Percentiles rank a stretch among this genome's conserved stretches.
phyloP scores from a whole-genome alignment of 2,113 vertebrate species.

The Scartelaos histophorus region DNA sequence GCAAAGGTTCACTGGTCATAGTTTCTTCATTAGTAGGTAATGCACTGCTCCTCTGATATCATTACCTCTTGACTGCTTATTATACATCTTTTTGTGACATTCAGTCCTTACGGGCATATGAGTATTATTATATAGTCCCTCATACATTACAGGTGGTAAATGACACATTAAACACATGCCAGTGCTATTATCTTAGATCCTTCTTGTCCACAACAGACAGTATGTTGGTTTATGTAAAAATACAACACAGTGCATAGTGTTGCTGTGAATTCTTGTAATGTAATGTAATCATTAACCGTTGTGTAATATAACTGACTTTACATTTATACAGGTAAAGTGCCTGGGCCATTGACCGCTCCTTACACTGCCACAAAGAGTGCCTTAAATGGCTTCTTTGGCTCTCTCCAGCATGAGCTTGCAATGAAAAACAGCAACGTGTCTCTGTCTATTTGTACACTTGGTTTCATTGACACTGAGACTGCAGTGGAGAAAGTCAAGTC shows the following conservation, averaged over 20 bases:
- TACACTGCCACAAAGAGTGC: slow-evolving; percentile 85
- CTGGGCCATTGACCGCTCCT: slow-evolving; percentile 75
- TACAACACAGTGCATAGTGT: no score
- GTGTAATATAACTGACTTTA: neutral
- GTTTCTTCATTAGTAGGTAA: slow-evolving; percentile 83
- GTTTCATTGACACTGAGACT: slow-evolving; percentile 79
- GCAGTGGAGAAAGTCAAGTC: slow-evolving; percentile 79
- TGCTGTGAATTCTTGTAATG: no score
- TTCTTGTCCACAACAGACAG: no score
- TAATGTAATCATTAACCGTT: neutral
- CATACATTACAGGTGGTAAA: neutral
- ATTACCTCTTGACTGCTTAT: neutral
- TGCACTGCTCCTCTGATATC: neutral
- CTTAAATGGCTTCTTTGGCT: slow-evolving; percentile 84
- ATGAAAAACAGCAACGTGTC: slow-evolving; percentile 82
- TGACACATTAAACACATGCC: no score
- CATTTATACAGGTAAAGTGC: slow-evolving; percentile 74
- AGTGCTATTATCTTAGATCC: no score
- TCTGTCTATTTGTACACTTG: slow-evolving; percentile 82
- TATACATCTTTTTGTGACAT: neutral
- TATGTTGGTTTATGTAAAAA: no score
- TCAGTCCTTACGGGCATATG: neutral
- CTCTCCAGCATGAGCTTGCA: slow-evolving; percentile 79
- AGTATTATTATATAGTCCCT: neutral
- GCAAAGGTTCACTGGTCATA: slow-evolving; percentile 79